phyloP scores from a whole-genome alignment of 2,888 invertebrate genomes.

The Serripes groenlandicus region DNA sequence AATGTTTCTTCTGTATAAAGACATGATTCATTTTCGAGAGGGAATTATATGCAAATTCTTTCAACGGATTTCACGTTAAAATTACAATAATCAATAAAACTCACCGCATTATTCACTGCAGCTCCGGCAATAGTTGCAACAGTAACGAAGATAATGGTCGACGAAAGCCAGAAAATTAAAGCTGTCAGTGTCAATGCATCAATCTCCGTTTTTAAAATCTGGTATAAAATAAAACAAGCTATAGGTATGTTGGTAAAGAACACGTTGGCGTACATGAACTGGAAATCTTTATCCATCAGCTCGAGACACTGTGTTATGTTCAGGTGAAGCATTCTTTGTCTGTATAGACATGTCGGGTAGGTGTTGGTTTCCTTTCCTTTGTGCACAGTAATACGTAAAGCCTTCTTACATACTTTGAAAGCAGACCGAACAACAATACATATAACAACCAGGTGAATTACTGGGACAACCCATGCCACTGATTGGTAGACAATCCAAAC shows the following conservation, averaged over 20 bases:
- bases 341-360: constrained; percentile 26
- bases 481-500: background rate
- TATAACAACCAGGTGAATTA: background rate
- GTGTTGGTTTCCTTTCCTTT: background rate
- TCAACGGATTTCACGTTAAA: too few species aligned
- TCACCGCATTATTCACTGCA: constrained; percentile 14
- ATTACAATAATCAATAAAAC: constrained; percentile 23
- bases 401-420: constrained; percentile 10
- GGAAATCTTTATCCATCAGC: constrained; percentile 36
- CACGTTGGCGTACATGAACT: constrained; percentile 26
- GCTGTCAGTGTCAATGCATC: background rate
- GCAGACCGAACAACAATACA: background rate
- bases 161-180: constrained; percentile 18
- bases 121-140: constrained; percentile 12
- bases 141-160: background rate
- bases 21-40: too few species aligned
- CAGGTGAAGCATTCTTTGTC: constrained; percentile 26
- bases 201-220: background rate
- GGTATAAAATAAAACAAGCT: constrained; percentile 37
- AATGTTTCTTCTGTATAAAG: too few species aligned
- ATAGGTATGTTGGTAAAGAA: constrained; percentile 24
- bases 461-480: constrained; percentile 18
- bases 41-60: too few species aligned
- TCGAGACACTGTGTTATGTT: constrained; percentile 31
- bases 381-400: background rate